Base-by-base conservation (phyloP, 1,140 invertebrate species). In the Monochamus saltuarius region DNA sequence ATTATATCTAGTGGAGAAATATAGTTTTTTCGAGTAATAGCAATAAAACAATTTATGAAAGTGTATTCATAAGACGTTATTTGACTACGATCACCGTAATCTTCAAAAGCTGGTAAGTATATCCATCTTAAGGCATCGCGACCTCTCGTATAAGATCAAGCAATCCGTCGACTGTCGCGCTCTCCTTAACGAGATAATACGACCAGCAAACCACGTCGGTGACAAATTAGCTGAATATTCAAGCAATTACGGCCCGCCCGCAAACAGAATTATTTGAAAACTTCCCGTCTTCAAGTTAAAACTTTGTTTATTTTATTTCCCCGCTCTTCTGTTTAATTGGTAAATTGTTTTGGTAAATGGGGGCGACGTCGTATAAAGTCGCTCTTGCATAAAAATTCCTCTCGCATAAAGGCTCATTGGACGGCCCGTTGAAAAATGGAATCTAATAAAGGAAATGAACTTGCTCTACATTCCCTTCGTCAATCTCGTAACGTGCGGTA, bases 311-410 rank as follows among this genome's bases (percentile, higher is more conserved):
- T 47, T 47, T 29, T 17, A 47, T 47, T 47, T 47, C 10, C 17
- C 22, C 22, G 6, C 8, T 29, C 45, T 17, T 16, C 8, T 7
- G 7, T n/a, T n/a, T n/a, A n/a, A n/a, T n/a, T n/a, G n/a, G n/a
- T 11, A 47, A 47, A 19, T 47, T 47, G 45, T 11, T 47, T 29
- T 47, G 45, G 45, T 47, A 47, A 47, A 47, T 47, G 45, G 45
- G 39, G 45, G 17, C 1, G 16, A 47, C 29, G 45, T 19, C 45
- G 17, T 47, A 47, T 16, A 47, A 47, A 47, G 6, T 47, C 6
- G 19, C 29, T 47, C 45, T 47, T 47, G 45, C 45, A 10, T 14
- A 47, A 47, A 47, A 47, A 47, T 47, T 47, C 6, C 22, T 6
- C 45, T 47, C 45, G 29, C 19, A 47, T 47, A n/a, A 11, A 47